Evolutionary conservation across 2,797 vertebrate genomes (phyloP), one percentile per base, ranked within the genome.

Genomic region (Ctenosaura bakeri): DNA sequence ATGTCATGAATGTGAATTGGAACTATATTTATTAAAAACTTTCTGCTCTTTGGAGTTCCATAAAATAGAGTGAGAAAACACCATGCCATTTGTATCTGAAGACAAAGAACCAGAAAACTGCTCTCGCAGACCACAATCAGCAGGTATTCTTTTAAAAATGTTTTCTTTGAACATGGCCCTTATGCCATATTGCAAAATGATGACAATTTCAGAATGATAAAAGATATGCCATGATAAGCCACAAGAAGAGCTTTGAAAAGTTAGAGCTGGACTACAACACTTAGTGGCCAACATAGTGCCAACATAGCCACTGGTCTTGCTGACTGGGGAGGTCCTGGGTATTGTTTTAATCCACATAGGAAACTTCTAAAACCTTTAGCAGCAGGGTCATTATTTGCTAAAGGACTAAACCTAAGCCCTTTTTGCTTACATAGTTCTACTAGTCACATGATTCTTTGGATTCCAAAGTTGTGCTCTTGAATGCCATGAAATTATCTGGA

Each of bases 1-100:
- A 76, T 76, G 79, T 42, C 62, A 85, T 73, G 24, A 84, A 89
- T 79, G 46, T 79, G 74, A 89, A 82, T 66, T n/a, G n/a, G 26
- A 81, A n/a, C n/a, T 83, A 83, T 83, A 76, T 77, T 64, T 87
- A 69, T n/a, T 24, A 82, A 54, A 64, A 59, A 22, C 13, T 24
- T 56, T 22, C 26, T 22, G 62, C 62, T 66, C 46, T 87, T 87
- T 29, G 77, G 46, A 77, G 26, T 81, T 16, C 46, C 16, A 42
- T 90, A 83, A 87, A 89, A 71, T 38, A 76, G 59, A 83, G 64
- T 54, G 12, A 77, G 32, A 66, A 50, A 64, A 52, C 76, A 24
- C 59, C 6, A 46, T 77, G 32, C 3, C 16, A 56, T 79, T 71
- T 71, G 74, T 56, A 29, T 85, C n/a, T 29, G 22, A 54, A 18